Conservation (phyloP, 2,113 vertebrate species). For the Pandion haliaetus region DNA sequence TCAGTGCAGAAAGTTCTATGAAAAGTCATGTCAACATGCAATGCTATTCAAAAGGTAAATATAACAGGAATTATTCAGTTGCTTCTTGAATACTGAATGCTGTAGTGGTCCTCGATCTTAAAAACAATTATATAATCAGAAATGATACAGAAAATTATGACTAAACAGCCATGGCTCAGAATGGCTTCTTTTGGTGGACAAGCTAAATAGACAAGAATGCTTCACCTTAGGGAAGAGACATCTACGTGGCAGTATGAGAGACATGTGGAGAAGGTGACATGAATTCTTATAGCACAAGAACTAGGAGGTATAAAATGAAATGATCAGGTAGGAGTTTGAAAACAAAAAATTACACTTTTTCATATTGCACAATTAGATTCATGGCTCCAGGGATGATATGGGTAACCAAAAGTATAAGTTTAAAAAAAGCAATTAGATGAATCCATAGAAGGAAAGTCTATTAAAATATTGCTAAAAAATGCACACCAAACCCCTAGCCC, state of each 20-base stretch:
- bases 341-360: not conserved
- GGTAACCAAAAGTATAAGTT: not conserved
- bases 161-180: not conserved
- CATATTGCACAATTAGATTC: not conserved
- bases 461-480: not conserved
- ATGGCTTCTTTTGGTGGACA: not conserved
- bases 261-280: not conserved
- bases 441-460: not conserved
- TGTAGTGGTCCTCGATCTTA: not conserved
- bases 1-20: not conserved
- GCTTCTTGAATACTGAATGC: not conserved
- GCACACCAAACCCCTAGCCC: not conserved
- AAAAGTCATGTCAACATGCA: not conserved
- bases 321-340: not conserved
- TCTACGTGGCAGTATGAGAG: not conserved
- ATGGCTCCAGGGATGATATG: not conserved
- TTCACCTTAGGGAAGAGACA: not conserved
- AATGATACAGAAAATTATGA: not conserved
- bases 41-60: not conserved
- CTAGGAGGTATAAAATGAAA: not conserved
- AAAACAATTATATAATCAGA: not conserved
- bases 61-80: not conserved
- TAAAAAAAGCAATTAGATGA: not conserved
- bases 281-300: not conserved
- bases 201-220: not conserved